Base-by-base conservation (phyloP, 2,113 vertebrate species). In the Dermatemys mawii region DNA sequence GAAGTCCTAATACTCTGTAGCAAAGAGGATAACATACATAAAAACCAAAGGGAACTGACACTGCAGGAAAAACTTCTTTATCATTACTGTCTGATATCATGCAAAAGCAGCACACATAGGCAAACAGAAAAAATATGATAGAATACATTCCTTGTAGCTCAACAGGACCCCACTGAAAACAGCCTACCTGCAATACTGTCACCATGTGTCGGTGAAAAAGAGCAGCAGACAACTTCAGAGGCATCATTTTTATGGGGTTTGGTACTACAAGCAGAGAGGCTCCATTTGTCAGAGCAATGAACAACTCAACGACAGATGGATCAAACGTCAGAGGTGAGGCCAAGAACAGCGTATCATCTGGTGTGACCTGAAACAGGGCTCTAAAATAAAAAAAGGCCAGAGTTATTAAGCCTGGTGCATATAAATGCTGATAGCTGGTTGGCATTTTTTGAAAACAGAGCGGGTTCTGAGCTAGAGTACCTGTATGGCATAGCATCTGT, bases 281-380 rank as follows among this genome's bases (percentile, higher is more conserved):
- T 32, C 99, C 99, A 0, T 98, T 99, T 3, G 99, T 98, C 17
- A 99, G 96, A 41, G 99, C 97, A 81, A 99, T 7, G 90, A 99
- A 99, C 87, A 99, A 92, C 60, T 99, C 99, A 95, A 99, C 98
- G 90, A 99, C 99, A 8, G 99, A 99, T 0, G 99, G 99, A 96
- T 99, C 99, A 98, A 99, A 99, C 7, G 99, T 99, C 88, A 99
- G 96, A 29, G 99, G 98, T 26, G 99, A 99, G 44, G 99, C 99
- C 86, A 99, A 96, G 94, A 99, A 99, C 1, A 99, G 97, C 85
- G 98, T 75, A 94, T 99, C 99, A 14, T 98, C 96, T 38, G 96
- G 84, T 7, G 97, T 98, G 93, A 99, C 92, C 95, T 98, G 97
- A 97, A 99, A 99, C 92, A 99, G 93, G 49, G 97, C 97, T 78